Conservation (phyloP, 2,797 vertebrate species). For the Chelidonichthys spinosus region DNA sequence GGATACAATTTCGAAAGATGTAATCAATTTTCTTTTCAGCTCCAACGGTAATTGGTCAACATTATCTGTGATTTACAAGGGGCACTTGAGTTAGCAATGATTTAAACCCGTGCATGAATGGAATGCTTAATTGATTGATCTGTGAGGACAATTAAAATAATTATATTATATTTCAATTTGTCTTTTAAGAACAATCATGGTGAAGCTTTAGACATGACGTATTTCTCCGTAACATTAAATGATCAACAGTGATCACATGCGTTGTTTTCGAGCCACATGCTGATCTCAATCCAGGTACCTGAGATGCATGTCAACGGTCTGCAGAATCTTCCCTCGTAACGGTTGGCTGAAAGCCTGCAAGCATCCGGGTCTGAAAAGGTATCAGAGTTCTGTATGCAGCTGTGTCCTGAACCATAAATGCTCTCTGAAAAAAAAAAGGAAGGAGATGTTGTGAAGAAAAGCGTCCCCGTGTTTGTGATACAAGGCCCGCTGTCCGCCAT, state of each 20-base stretch:
- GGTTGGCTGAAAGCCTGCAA: constrained; percentile 25
- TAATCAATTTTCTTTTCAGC: constrained; percentile 52
- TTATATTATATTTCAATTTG: constrained; percentile 1
- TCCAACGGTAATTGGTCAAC: constrained; percentile 31
- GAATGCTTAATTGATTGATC: constrained; percentile 5
- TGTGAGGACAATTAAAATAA: background rate
- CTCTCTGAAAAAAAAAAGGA: background rate
- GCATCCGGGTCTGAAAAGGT: constrained; percentile 3
- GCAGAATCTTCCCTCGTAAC: constrained; percentile 12
- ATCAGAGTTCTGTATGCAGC: constrained; percentile 1
- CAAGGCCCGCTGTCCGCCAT: constrained; percentile 18
- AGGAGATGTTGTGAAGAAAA: constrained; percentile 19
- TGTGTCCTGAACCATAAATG: constrained; percentile 17
- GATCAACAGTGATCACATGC: background rate
- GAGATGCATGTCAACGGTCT: constrained; percentile 36
- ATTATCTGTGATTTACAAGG: constrained; percentile 29
- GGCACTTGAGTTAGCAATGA: background rate
- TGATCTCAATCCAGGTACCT: constrained; percentile 27
- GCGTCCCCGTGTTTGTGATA: constrained; percentile 36
- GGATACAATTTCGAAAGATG: constrained; percentile 33
- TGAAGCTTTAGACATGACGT: background rate
- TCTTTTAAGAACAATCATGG: background rate
- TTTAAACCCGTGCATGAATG: constrained; percentile 28
- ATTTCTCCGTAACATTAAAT: no score
- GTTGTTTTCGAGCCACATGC: constrained; percentile 12